Conservation (phyloP, 2,888 invertebrate genomes). For the Pachycephus smyrnensis region DNA sequence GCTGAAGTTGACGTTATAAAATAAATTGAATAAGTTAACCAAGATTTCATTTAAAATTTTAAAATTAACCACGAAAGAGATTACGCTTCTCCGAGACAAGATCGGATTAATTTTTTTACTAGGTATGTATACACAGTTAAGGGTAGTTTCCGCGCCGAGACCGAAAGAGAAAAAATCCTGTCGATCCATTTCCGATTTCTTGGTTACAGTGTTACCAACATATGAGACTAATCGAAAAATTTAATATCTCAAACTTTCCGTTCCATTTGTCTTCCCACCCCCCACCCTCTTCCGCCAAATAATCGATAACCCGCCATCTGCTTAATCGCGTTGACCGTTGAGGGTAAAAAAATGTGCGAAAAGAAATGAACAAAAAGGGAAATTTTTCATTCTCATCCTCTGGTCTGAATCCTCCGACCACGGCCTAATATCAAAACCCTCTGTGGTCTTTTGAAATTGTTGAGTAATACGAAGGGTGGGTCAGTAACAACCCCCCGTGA, state of each 20-base stretch:
- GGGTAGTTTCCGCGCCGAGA: not conserved
- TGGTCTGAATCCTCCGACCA: not conserved
- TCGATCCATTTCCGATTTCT: not conserved
- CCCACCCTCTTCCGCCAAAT: not conserved
- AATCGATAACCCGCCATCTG: not conserved
- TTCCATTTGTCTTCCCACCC: not conserved
- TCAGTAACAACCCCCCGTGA: not conserved
- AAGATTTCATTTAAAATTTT: not conserved
- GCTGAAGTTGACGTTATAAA: not conserved
- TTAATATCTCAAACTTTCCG: not conserved
- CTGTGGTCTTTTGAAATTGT: not conserved
- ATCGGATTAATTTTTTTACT: not conserved
- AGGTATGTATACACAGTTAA: not conserved
- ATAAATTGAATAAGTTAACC: not conserved
- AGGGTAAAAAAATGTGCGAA: not conserved
- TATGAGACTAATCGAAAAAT: not conserved
- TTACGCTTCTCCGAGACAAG: not conserved
- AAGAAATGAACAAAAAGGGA: not conserved
- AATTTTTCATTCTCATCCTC: not conserved
- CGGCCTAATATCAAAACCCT: not conserved
- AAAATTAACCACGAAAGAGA: not conserved
- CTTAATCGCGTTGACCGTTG: not conserved
- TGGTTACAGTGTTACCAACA: not conserved
- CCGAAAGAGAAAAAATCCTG: not conserved
- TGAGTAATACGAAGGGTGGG: not conserved